Evolutionary conservation across 2,888 invertebrate genomes (phyloP).

Genomic region (Ennomos erosarius): DNA sequence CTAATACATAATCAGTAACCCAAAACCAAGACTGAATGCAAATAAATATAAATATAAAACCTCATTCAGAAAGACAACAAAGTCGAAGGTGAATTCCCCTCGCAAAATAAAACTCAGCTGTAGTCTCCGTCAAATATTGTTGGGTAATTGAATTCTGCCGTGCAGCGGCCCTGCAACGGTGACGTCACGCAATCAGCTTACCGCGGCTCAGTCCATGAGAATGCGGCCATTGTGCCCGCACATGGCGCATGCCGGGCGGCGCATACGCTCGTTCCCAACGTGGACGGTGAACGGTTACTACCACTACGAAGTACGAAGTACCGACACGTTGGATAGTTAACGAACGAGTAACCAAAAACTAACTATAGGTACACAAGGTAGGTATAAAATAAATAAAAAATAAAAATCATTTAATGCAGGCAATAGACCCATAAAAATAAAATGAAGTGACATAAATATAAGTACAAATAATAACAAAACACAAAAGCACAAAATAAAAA

Average conservation of each 20-base stretch:
- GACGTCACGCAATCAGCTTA: constrained; percentile 86
- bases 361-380: too few relatives aligned
- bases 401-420: too few relatives aligned
- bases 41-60: too few relatives aligned
- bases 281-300: constrained; percentile 10
- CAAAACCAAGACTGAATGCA: too few relatives aligned
- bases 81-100: constrained; percentile 1
- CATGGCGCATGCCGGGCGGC: constrained; percentile 58
- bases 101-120: constrained; percentile 15
- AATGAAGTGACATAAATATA: too few relatives aligned
- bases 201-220: constrained; percentile 82
- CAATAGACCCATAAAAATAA: too few relatives aligned
- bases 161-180: constrained; percentile 58
- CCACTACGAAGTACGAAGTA: constrained; percentile 19
- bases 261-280: constrained; percentile 65
- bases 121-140: constrained; percentile 27
- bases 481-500: too few relatives aligned
- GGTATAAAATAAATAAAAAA: too few relatives aligned
- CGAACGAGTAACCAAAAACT: not conserved
- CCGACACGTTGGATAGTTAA: constrained; percentile 5
- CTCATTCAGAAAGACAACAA: not conserved
- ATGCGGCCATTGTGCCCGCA: constrained; percentile 83
- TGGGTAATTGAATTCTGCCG: constrained; percentile 50
- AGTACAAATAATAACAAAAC: too few relatives aligned
- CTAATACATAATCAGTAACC: too few relatives aligned